A percentile compares a stretch with the other conserved stretches of the same genome.
These are phyloP conservation scores for Notarius quadriscutis DNA, from an alignment of 2,113 vertebrate species.

Conservation along the genomic window DNA sequence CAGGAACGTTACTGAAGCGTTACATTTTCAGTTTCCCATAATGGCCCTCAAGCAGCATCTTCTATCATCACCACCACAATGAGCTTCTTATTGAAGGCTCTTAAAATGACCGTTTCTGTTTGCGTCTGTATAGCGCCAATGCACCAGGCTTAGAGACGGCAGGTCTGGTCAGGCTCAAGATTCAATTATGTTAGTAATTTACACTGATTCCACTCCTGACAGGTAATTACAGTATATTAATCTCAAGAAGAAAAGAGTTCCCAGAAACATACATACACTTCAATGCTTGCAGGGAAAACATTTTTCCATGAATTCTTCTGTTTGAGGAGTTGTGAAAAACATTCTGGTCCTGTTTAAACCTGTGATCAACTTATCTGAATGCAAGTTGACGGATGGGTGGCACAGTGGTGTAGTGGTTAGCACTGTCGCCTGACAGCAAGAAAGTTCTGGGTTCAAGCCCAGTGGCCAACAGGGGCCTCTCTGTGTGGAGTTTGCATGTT, in stretches of 20 bases:
- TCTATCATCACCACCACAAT: not conserved
- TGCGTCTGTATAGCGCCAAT: not conserved
- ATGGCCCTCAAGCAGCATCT: not conserved
- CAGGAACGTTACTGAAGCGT: not conserved
- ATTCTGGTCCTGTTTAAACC: slow-evolving; percentile 1
- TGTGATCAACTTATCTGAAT: not conserved
- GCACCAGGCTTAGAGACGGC: not conserved
- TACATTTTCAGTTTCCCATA: not conserved
- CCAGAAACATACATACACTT: not conserved
- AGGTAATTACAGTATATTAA: not conserved
- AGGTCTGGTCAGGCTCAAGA: not conserved
- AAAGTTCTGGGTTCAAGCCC: no score
- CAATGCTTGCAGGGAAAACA: not conserved
- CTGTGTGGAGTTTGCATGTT: no score
- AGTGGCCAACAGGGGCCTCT: no score
- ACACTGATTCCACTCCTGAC: not conserved
- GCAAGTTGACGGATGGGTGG: no score
- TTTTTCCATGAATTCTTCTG: not conserved
- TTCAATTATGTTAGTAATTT: not conserved
- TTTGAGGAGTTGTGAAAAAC: not conserved
- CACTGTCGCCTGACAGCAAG: no score
- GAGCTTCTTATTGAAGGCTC: not conserved
- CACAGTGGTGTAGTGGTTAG: no score
- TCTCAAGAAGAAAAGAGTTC: not conserved
- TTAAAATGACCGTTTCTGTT: not conserved